Base-by-base conservation (phyloP, 1,140 invertebrate species). In the Sarcophaga bullata region DNA sequence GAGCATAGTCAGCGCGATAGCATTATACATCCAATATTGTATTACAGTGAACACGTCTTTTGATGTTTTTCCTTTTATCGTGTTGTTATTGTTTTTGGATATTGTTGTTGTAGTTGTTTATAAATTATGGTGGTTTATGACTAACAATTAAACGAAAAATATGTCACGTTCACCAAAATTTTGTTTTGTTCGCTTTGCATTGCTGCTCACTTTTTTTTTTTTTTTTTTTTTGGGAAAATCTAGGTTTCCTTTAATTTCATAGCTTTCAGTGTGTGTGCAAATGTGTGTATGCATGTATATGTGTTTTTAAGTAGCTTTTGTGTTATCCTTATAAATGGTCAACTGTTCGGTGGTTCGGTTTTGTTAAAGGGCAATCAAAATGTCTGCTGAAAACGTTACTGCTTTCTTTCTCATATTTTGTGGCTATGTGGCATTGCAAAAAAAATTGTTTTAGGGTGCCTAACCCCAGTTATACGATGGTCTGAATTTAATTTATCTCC, bases 151-250 rank as follows among this genome's bases (percentile, higher is more conserved):
- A 68, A 68, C 10, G 17, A 68, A 68, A 58, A 68, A 68, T 68
- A 68, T 68, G 62, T 68, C 62, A 68, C 62, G 62, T 68, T 68
- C 62, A 37, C 25, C 25, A 68, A 68, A 68, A 68, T 68, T 13
- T 37, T 37, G 25, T 37, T 37, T 37, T 37, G 25, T 37, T 37
- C 4, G 25, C 25, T 58, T 58, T 15, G 54, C 9, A 7, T 6
- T 68, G 62, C 19, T 68, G 62, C 19, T 68, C 62, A 68, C n/a
- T 68, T 68, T 19, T 19, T 58, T 11, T 15, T 17, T n/a, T 17
- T 68, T 17, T 37, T 25, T 6, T 68, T 2, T 19, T 10, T 68
- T 17, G 17, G 3, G 5, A 25, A 19, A 68, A 37, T 37, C 25
- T 1, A 37, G 25, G 25, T 37, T 37, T 37, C 25, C 25, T 37